Base-by-base conservation (phyloP, 2,888 invertebrate species). In the Idaea aversata region DNA sequence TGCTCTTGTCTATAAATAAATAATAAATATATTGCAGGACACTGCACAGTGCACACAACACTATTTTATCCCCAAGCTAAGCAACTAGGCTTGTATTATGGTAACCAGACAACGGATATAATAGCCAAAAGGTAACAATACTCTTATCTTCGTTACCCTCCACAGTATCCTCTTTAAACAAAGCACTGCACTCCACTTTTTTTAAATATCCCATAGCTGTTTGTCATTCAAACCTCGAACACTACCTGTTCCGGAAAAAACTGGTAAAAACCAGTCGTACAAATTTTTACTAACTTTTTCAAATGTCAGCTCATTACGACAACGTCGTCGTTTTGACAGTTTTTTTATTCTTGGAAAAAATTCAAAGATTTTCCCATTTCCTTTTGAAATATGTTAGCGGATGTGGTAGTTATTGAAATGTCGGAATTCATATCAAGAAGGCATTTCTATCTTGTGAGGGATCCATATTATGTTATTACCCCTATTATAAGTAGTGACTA, bases 171-270 rank as follows among this genome's bases (percentile, higher is more conserved):
- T 25, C 25, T 1, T n/a, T 25, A 25, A 25, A 25, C 25, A 25
- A 25, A 25, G 25, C 25, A 25, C 25, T 25, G 25, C 25, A 25
- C 3, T 25, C 25, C 25, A 25, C 34, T 7, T 34, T 34, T 62
- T 35, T 35, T 34, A 61, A 64, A 57, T 60, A 73, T 70, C 67
- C 67, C 68, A 62, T 36, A 72, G 75, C 75, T 75, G 76, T 79
- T 80, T 79, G 76, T 76, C 78, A 77, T 77, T 77, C 74, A 65
- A 65, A 58, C 68, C 25, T 67, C 68, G 72, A 65, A 73, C 62
- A 65, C 71, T 68, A 71, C 72, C 71, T 72, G 70, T 63, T 63
- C 62, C 25, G 25, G 67, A 63, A 65, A 67, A 69, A 75, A 73
- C 71, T 72, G 74, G 75, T 66, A 65, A 73, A 75, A 71, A 66